These are phyloP conservation scores for Melikaiella ostensackeni DNA, from an alignment of 2,888 invertebrate species.

Conservation along the genomic window DNA sequence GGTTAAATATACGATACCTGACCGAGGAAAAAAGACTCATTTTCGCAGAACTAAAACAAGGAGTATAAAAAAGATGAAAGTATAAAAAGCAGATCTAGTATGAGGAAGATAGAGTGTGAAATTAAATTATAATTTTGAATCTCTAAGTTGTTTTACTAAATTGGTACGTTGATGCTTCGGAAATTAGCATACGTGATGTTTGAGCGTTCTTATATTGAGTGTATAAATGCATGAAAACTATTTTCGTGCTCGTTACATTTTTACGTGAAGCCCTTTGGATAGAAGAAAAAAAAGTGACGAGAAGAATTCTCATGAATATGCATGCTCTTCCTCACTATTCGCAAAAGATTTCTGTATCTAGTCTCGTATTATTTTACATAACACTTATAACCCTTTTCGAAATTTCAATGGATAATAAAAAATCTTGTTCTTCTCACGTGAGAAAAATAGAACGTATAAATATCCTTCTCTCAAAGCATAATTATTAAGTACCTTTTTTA, in stretches of 20 bases:
- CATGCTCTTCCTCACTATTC: conserved; percentile 1
- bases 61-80: not conserved
- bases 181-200: not conserved
- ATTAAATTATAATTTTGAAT: not conserved
- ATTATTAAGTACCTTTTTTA: not conserved
- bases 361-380: conserved; percentile 28
- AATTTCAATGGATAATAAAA: conserved; percentile 21
- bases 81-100: not conserved
- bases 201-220: not conserved
- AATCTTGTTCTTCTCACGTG: not conserved
- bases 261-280: not conserved
- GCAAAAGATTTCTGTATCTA: conserved; percentile 20
- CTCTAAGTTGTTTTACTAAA: not conserved
- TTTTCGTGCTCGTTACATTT: conserved; percentile 3
- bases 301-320: conserved; percentile 30
- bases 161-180: not conserved
- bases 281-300: conserved; percentile 4
- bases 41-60: not conserved
- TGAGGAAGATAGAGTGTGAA: not conserved
- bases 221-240: not conserved
- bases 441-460: not conserved
- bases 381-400: not conserved
- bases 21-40: not conserved
- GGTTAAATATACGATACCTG: not conserved
- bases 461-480: not conserved